A percentile compares a stretch with the other conserved stretches of the same genome.
These are phyloP conservation scores for Notolepis coatsorum DNA, from an alignment of 2,797 vertebrate species.

Conservation along the genomic window DNA sequence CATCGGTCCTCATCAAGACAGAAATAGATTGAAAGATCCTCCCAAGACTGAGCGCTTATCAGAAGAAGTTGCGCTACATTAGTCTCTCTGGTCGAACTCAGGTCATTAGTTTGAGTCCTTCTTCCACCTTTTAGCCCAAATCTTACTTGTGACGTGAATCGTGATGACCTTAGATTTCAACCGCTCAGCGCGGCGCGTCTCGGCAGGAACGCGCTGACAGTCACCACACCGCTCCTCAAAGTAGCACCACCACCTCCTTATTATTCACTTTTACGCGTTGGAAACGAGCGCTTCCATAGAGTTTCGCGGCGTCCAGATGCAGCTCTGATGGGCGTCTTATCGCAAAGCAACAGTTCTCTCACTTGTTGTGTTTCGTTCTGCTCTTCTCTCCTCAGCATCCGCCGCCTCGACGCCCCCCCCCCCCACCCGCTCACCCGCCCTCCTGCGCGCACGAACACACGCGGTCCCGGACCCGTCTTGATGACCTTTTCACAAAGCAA, in stretches of 20 bases:
- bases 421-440: slow-evolving; percentile 31
- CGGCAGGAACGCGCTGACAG: not conserved
- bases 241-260: not conserved
- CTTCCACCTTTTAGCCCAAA: slow-evolving; percentile 31
- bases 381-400: slow-evolving; percentile 62
- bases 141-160: slow-evolving; percentile 8
- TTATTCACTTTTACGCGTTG: slow-evolving; percentile 9
- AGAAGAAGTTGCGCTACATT: not conserved
- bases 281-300: slow-evolving; percentile 30
- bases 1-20: slow-evolving; percentile 29
- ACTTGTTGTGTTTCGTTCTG: slow-evolving; percentile 81
- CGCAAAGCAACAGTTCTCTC: slow-evolving; percentile 82
- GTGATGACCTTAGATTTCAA: slow-evolving; percentile 5
- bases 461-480: slow-evolving; percentile 24
- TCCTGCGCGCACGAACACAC: slow-evolving; percentile 19
- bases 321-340: slow-evolving; percentile 50
- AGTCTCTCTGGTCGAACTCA: slow-evolving; percentile 36
- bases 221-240: no score
- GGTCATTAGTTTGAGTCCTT: slow-evolving; percentile 22
- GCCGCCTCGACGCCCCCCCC: slow-evolving; percentile 43
- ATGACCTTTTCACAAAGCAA: slow-evolving; percentile 72
- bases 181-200: slow-evolving; percentile 4
- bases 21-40: slow-evolving; percentile 21
- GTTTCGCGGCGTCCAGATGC: slow-evolving; percentile 34
- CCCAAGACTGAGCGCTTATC: not conserved